Evolutionary conservation across 2,888 invertebrate genomes (phyloP).

Genomic region (Erebia palarica): DNA sequence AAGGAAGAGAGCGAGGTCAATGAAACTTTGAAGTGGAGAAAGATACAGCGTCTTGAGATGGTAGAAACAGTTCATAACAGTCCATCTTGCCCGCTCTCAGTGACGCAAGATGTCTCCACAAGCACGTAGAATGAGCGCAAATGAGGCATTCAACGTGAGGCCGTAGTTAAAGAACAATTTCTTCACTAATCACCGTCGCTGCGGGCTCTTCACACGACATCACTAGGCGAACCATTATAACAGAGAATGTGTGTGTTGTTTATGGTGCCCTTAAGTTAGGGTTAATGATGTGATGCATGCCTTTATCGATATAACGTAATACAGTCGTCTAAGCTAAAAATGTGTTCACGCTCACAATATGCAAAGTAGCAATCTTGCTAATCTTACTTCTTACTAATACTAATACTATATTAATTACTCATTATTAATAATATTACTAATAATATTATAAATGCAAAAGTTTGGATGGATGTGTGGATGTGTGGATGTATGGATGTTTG

Average conservation of each 20-base stretch:
- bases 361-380: too few species aligned
- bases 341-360: too few species aligned
- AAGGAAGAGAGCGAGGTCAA: too few species aligned
- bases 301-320: not conserved
- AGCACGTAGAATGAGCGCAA: constrained; percentile 18
- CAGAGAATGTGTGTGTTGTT: constrained; percentile 19
- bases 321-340: too few species aligned
- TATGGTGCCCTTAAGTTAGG: not conserved
- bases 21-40: not conserved
- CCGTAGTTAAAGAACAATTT: constrained; percentile 28
- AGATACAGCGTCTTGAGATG: not conserved
- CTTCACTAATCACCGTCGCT: constrained; percentile 24
- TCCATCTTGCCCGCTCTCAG: not conserved
- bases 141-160: constrained; percentile 26
- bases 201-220: constrained; percentile 15
- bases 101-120: constrained; percentile 18
- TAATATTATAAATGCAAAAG: too few species aligned
- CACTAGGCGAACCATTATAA: constrained; percentile 4
- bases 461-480: too few species aligned
- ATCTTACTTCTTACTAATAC: too few species aligned
- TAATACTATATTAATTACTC: too few species aligned
- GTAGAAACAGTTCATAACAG: constrained; percentile 8
- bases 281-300: not conserved
- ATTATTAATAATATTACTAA: too few species aligned
- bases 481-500: too few species aligned